Conservation (phyloP, 2,113 vertebrate genomes). For the Aldabrachelys gigantea region DNA sequence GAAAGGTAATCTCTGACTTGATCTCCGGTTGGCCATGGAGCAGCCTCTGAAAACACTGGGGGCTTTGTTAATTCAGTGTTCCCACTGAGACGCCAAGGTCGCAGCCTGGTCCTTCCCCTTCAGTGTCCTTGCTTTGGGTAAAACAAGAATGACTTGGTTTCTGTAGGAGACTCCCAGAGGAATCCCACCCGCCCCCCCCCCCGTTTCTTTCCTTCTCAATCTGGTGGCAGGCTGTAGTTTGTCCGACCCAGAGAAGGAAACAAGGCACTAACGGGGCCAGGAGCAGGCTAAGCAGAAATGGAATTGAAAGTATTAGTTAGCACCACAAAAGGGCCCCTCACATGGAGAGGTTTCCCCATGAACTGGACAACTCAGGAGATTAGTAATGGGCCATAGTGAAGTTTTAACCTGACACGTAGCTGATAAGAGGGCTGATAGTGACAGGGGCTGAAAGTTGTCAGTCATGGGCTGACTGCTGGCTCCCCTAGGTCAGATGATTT, state of each 20-base stretch:
- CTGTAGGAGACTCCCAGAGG: background rate
- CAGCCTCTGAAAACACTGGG: conserved; percentile 53
- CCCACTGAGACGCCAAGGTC: conserved; percentile 48
- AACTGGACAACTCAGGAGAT: background rate
- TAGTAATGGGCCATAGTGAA: background rate
- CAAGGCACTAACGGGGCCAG: background rate
- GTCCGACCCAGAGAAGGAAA: background rate
- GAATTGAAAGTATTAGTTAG: background rate
- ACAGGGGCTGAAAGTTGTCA: background rate
- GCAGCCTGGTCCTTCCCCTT: conserved; percentile 37
- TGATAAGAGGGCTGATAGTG: background rate
- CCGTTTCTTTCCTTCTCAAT: conserved; percentile 9
- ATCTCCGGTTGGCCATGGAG: conserved; percentile 67
- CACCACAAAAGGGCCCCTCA: background rate
- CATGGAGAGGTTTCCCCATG: background rate
- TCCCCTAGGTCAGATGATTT: background rate
- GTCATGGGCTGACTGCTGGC: background rate
- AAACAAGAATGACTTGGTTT: conserved; percentile 4
- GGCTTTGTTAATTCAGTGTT: conserved; percentile 59
- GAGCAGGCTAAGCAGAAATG: background rate
- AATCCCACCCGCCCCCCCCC: background rate
- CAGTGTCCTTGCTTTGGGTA: conserved; percentile 29
- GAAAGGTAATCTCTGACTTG: conserved; percentile 66
- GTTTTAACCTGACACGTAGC: background rate
- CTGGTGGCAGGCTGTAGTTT: background rate